A percentile compares a stretch with the other conserved stretches of the same genome.
phyloP scores from a whole-genome alignment of 2,888 invertebrate genomes.

The Cataglyphis livida region DNA sequence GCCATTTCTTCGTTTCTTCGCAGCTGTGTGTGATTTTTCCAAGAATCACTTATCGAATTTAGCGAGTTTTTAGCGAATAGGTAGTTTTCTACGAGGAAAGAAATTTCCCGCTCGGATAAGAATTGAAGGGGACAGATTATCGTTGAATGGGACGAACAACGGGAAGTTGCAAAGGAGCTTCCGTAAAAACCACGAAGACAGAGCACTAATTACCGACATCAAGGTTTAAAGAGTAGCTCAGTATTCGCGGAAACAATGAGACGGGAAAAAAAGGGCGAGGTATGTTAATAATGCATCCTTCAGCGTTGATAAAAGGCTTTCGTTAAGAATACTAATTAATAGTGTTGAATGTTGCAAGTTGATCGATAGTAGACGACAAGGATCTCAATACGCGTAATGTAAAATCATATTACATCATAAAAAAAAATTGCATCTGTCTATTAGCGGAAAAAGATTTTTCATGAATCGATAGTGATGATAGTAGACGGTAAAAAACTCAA shows the following conservation, averaged over 20 bases:
- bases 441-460: background rate
- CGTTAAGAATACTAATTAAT: conserved; percentile 20
- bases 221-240: conserved; percentile 53
- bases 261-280: conserved; percentile 21
- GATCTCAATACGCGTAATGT: background rate
- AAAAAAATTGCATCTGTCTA: background rate
- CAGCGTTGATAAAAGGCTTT: conserved; percentile 17
- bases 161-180: conserved; percentile 28
- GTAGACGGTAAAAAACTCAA: background rate
- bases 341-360: background rate
- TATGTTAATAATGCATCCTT: conserved; percentile 8
- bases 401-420: too few species aligned
- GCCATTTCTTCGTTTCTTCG: conserved; percentile 56
- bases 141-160: background rate
- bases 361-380: background rate
- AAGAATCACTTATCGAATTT: conserved; percentile 79
- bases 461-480: background rate
- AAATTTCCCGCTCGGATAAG: conserved; percentile 39
- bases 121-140: conserved; percentile 22
- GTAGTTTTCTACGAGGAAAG: conserved; percentile 39
- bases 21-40: conserved; percentile 71
- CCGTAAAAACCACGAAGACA: conserved; percentile 39
- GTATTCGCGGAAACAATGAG: conserved; percentile 59
- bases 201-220: conserved; percentile 70
- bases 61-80: conserved; percentile 63